A percentile compares a stretch with the other conserved stretches of the same genome.
These are phyloP conservation scores for Whitmania pigra DNA, from an alignment of 1,140 invertebrate species.

Conservation along the genomic window DNA sequence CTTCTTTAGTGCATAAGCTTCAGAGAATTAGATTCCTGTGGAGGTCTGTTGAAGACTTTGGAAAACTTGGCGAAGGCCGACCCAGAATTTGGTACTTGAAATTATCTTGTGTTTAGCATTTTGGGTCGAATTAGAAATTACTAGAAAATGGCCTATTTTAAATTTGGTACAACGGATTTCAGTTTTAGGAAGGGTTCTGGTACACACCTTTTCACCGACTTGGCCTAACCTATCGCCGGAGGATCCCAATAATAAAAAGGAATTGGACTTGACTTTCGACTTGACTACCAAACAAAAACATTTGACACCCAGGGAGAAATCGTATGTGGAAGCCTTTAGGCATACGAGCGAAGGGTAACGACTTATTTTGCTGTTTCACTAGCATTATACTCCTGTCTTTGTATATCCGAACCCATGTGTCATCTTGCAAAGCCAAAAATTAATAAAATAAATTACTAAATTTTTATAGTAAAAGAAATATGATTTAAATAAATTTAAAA, in stretches of 20 bases:
- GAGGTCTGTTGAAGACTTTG: slow-evolving; percentile 42
- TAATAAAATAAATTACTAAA: no score
- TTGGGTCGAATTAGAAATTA: no score
- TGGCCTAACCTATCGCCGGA: slow-evolving; percentile 37
- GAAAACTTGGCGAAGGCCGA: slow-evolving; percentile 43
- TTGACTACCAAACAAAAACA: slow-evolving; percentile 30
- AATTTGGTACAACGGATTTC: slow-evolving; percentile 5
- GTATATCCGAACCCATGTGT: not conserved
- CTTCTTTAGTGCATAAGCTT: no score
- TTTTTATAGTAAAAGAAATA: no score
- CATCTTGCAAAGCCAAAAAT: no score
- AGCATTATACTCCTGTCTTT: not conserved
- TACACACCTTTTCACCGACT: slow-evolving; percentile 43
- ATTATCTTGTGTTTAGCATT: no score
- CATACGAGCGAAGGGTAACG: slow-evolving; percentile 41
- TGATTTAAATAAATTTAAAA: no score
- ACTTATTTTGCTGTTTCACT: not conserved
- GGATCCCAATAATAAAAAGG: slow-evolving; percentile 35
- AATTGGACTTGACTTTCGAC: slow-evolving; percentile 28
- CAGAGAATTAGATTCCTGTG: slow-evolving; percentile 21
- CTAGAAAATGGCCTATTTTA: not conserved
- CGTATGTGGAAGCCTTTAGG: slow-evolving; percentile 45
- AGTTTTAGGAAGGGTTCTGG: slow-evolving; percentile 46
- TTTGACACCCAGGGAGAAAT: slow-evolving; percentile 38
- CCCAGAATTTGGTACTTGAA: slow-evolving; percentile 43